phyloP scores from a whole-genome alignment of 2,888 invertebrate species.

The Branchellion lobata region DNA sequence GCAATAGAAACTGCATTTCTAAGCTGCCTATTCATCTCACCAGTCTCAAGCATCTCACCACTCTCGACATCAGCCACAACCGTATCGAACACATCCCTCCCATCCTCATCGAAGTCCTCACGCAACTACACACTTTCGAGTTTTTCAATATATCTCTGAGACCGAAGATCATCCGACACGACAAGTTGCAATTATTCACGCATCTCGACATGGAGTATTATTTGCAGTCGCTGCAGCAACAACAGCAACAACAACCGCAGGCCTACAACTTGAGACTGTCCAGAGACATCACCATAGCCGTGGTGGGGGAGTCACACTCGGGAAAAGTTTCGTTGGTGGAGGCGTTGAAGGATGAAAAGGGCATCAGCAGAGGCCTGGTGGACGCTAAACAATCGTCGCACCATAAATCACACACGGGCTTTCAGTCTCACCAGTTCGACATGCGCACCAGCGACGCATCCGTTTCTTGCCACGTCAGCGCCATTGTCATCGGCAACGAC shows the following conservation, averaged over 20 bases:
- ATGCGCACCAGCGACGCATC: conserved; percentile 50
- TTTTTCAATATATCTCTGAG: conserved; percentile 52
- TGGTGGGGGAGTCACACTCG: conserved; percentile 53
- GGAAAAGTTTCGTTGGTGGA: conserved; percentile 53
- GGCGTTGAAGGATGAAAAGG: conserved; percentile 52
- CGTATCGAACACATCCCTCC: conserved; percentile 52
- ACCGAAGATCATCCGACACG: conserved; percentile 50
- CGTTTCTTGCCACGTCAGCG: conserved; percentile 50
- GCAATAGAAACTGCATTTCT: conserved; percentile 51
- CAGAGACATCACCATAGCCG: conserved; percentile 51
- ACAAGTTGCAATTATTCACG: conserved; percentile 49
- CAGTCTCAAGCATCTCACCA: conserved; percentile 50
- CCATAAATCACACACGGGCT: conserved; percentile 42
- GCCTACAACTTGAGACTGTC: background rate
- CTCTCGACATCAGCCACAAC: conserved; percentile 53
- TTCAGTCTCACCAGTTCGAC: conserved; percentile 53
- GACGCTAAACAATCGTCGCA: conserved; percentile 39
- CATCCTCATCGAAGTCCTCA: conserved; percentile 50
- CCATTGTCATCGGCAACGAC: conserved; percentile 52
- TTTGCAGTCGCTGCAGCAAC: conserved; percentile 43
- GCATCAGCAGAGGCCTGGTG: conserved; percentile 49
- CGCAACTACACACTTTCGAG: conserved; percentile 51
- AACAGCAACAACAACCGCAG: conserved; percentile 6
- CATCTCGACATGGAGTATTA: conserved; percentile 53
- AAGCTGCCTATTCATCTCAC: conserved; percentile 52